Evolutionary conservation across 2,888 invertebrate genomes (phyloP).

Genomic region (Drosophila infuscata): DNA sequence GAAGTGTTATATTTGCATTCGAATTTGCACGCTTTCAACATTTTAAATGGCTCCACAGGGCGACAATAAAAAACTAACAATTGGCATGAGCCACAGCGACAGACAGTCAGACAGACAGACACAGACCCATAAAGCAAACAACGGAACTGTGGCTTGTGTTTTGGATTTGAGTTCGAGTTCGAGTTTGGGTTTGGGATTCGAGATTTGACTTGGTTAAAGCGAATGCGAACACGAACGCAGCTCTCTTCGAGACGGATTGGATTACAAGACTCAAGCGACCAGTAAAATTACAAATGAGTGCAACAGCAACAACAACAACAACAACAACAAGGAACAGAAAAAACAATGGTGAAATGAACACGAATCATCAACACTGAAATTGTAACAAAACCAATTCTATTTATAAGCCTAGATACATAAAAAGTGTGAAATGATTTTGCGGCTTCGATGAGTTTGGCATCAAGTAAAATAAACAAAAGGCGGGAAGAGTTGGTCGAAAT

Average conservation of each 20-base stretch:
- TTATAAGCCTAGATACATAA: constrained; percentile 39
- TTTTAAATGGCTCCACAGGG: constrained; percentile 50
- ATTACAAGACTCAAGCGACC: constrained; percentile 61
- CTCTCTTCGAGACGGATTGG: constrained; percentile 52
- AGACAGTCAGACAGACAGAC: constrained; percentile 12
- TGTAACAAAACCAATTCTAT: constrained; percentile 45
- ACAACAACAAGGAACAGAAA: constrained; percentile 21
- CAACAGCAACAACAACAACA: constrained; percentile 33
- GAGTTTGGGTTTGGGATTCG: constrained; percentile 6
- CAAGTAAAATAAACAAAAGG: constrained; percentile 3
- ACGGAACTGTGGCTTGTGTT: constrained; percentile 5
- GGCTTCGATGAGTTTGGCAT: constrained; percentile 11
- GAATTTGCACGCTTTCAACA: constrained; percentile 79
- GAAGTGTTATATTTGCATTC: constrained; percentile 78
- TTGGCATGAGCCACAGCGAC: constrained; percentile 69
- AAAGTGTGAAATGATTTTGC: constrained; percentile 41
- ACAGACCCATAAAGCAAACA: constrained; percentile 20
- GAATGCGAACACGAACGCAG: constrained; percentile 34
- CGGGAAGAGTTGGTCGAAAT: background rate
- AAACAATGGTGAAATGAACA: constrained; percentile 47
- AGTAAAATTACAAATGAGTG: constrained; percentile 69
- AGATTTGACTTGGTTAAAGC: constrained; percentile 30
- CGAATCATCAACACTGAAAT: constrained; percentile 43
- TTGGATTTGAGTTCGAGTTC: background rate
- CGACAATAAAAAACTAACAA: constrained; percentile 67